Percentiles rank a stretch among this genome's conserved stretches.
Evolutionary conservation across 1,140 invertebrate species (phyloP).

Genomic region (Tetragnatha versicolor): DNA sequence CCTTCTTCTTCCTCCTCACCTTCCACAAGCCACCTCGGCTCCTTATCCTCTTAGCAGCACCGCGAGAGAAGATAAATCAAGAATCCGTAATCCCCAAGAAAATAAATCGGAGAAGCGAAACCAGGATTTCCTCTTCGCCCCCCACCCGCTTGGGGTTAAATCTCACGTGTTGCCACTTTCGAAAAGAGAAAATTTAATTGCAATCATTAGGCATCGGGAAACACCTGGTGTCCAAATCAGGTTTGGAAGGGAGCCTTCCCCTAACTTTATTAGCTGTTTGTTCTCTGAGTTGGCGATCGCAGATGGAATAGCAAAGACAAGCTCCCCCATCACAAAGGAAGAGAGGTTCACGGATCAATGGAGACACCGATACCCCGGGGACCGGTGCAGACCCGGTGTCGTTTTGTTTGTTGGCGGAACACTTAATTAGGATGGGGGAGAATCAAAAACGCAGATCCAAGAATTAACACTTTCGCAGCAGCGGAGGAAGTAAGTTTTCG

Average conservation of each 20-base stretch:
- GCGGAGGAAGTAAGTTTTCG: constrained; percentile 8
- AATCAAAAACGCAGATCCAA: constrained; percentile 5
- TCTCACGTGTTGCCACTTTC: constrained; percentile 8
- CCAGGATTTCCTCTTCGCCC: neutral
- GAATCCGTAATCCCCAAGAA: too few relatives aligned
- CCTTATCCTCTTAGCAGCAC: too few relatives aligned
- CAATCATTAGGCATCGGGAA: constrained; percentile 32
- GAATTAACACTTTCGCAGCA: constrained; percentile 19
- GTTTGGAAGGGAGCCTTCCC: neutral
- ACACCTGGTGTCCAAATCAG: constrained; percentile 44
- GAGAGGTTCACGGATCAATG: constrained; percentile 14
- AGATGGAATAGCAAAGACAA: constrained; percentile 26
- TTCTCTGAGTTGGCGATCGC: constrained; percentile 7
- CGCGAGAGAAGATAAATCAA: too few relatives aligned
- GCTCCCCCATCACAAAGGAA: neutral
- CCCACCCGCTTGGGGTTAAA: neutral
- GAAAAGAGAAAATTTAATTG: constrained; percentile 47
- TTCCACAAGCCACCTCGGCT: too few relatives aligned
- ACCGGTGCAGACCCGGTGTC: neutral
- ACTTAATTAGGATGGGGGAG: constrained; percentile 14
- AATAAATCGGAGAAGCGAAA: too few relatives aligned
- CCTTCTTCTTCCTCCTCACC: too few relatives aligned
- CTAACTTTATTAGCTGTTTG: constrained; percentile 45
- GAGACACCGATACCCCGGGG: neutral
- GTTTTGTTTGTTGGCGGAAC: constrained; percentile 10